Percentiles rank a stretch among this genome's conserved stretches.
phyloP scores from a whole-genome alignment of 2,888 invertebrate species.

The Eutolmus rufibarbis region DNA sequence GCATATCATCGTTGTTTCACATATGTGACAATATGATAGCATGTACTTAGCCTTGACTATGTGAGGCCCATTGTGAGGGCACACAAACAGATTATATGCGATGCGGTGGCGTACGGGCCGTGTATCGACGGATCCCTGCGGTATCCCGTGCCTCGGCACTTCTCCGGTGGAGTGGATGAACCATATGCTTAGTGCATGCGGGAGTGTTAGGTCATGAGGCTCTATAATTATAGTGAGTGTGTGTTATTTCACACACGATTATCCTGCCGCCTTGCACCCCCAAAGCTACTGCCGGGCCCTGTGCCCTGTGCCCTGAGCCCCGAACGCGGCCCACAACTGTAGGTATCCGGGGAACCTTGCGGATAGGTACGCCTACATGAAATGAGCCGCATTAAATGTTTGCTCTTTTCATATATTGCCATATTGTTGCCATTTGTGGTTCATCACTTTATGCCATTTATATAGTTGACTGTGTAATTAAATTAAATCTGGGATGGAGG shows the following conservation, averaged over 20 bases:
- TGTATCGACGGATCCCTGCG: constrained; percentile 38
- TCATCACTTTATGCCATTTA: constrained; percentile 44
- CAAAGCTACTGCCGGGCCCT: neutral
- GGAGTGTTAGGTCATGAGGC: constrained; percentile 28
- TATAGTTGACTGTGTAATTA: constrained; percentile 38
- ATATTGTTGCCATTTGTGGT: constrained; percentile 43
- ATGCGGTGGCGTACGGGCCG: constrained; percentile 24
- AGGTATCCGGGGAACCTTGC: neutral
- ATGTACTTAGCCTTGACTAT: constrained; percentile 13
- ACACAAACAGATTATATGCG: constrained; percentile 38
- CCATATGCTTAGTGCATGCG: constrained; percentile 30
- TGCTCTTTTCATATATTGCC: constrained; percentile 44
- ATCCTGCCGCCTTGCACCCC: neutral
- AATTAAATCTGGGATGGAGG: constrained; percentile 40
- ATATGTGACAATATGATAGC: constrained; percentile 39
- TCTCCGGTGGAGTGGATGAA: neutral
- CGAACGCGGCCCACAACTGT: neutral
- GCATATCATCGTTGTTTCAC: constrained; percentile 43
- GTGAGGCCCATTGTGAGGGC: constrained; percentile 8
- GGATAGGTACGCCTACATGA: constrained; percentile 30
- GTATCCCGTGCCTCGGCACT: constrained; percentile 10
- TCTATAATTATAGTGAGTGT: constrained; percentile 36
- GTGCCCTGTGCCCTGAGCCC: neutral
- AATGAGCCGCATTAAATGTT: constrained; percentile 44
- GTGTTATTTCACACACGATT: constrained; percentile 33